Base-by-base conservation (phyloP, 1,140 invertebrate species). In the Drosophila serrata region DNA sequence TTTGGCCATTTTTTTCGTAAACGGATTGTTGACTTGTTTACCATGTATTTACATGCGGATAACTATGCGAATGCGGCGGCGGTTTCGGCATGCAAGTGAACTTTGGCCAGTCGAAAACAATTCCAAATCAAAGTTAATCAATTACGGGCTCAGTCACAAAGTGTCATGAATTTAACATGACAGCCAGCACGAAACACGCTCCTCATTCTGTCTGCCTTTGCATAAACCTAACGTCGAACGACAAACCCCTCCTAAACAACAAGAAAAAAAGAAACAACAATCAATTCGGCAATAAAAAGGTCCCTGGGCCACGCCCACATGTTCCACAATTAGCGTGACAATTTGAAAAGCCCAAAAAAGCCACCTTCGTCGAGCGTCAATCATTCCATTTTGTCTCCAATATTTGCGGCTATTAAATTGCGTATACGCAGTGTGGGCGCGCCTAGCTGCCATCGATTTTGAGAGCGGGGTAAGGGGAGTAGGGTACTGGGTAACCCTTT, bases 281-380 rank as follows among this genome's bases (percentile, higher is more conserved):
- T 72, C 75, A 75, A 68, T 55, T 39, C 19, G 33, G 22, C 51
- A 24, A 55, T 55, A 55, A n/a, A 43, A 15, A 7, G 12, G 40
- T 12, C 24, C 12, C 24, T 6, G 1, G n/a, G 17, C 68, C 68
- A 62, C 68, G 57, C 64, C 75, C 72, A 76, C 82, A 73, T 79
- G 62, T 65, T 68, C 74, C 78, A 82, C 79, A 88, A 87, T 87
- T 88, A 87, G 84, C 82, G 82, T 86, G 82, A 80, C 84, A 88
- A 88, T 84, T 84, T 74, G 85, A 81, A 84, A 90, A 69, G 80
- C 76, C 79, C 68, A 70, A 86, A 77, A 77, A 86, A 77, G 76
- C 75, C 79, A 65, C 75, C 48, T 58, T 53, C 33, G 40, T 55
- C 7, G 39, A 51, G 55, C 61, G 61, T 76, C 73, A 75, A 67